Evolutionary conservation across 2,888 invertebrate genomes (phyloP), one percentile per base, ranked within the genome.

Genomic region (Sphaeridia pumilis): DNA sequence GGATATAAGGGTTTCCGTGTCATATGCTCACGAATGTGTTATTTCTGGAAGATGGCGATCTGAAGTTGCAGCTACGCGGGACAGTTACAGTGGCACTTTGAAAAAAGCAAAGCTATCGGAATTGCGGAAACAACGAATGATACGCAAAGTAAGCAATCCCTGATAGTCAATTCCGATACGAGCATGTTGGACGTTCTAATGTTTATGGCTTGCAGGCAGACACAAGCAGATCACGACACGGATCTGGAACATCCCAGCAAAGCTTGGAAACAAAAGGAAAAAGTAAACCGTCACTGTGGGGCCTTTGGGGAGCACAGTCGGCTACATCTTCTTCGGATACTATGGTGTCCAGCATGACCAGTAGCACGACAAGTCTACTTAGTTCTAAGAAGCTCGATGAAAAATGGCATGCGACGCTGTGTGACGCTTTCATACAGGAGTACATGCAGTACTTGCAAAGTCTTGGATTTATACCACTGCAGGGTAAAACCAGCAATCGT

Each of bases 381-480:
- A 46, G 52, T 2, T 58, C 59, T 1, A 56, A 54, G 24, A 56
- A 55, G 26, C 14, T 49, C 4, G 73, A 73, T 54, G 73, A 74
- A 53, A 70, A 73, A 41, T 84, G 83, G 83, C 82, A 83, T 67
- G 70, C 73, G 4, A 75, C 77, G 52, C 71, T 84, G 12, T 80
- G 82, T 64, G 71, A 73, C 24, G 71, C 73, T 28, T 82, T 83
- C 69, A 72, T 83, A 46, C 71, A 75, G 24, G 82, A 84, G 65
- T 84, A 84, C 66, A 78, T 80, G 60, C 77, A 80, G 61, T 84
- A 84, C 67, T 72, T 85, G 46, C 79, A 82, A 67, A 77, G 77
- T 21, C 70, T 83, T 14, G 82, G 82, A 12, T 83, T 84, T 66
- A 76, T 78, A 66, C 74, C 76, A 1, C 70, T 79, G 50, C 76